Evolutionary conservation across 2,888 invertebrate species (phyloP), one percentile per base, ranked within the genome.

Genomic region (Plagiodera versicolora): DNA sequence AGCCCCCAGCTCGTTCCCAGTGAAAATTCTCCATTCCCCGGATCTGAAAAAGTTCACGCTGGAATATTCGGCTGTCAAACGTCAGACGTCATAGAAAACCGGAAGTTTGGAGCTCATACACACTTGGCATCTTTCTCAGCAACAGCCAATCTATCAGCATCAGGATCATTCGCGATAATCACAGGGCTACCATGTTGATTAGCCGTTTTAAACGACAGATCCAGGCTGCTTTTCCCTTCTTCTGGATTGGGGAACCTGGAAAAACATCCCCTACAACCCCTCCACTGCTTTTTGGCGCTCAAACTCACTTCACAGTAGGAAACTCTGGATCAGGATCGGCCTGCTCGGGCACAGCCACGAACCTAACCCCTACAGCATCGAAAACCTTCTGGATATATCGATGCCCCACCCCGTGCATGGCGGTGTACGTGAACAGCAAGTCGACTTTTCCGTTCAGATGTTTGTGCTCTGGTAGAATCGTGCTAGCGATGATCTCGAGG

Each of bases 371-470:
- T 52, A 91, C 89, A 9, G 82, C 80, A 65, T 88, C 81, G 74
- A 98, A 92, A 1, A 94, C 91, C 68, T 87, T 83, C 58, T 85
- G 79, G 61, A 97, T 84, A 74, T 86, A 95, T 1, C 86, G 81
- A 75, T 91, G 90, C 0, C 98, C 98, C 3, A 99, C 98, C 3
- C 99, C 99, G 77, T 99, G 99, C 94, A 99, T 95, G 0, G 98
- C 93, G 10, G 97, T 96, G 77, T 98, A 98, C 0, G 93, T 91
- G 65, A 94, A 88, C 47, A 69, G 32, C 6, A 75, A 44, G 54
- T 85, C 85, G 0, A 92, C 75, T 16, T 80, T 82, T 45, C 78
- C 79, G 70, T 89, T 89, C 35, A 85, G 77, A 44, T 83, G 80
- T 32, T 86, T 70, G 9, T 84, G 79, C 1, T 83, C 83, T 28